Conservation (phyloP, 23 tunicate species). For the Botrylloides violaceus region DNA sequence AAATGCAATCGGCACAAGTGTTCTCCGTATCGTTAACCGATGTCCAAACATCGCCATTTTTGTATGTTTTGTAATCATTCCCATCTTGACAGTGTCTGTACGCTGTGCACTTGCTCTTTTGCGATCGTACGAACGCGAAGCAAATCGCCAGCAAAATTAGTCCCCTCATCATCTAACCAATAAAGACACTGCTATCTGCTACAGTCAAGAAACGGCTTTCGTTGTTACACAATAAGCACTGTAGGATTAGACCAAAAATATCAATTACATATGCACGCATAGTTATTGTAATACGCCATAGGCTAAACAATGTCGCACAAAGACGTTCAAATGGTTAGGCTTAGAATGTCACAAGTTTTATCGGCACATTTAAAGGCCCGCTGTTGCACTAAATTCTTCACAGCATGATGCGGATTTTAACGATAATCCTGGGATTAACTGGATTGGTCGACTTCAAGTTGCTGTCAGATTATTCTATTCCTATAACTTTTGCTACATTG, state of each 20-base stretch:
- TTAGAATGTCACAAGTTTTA: no score
- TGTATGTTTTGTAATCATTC: not conserved
- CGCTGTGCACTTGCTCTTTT: not conserved
- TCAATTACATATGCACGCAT: no score
- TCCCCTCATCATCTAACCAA: not conserved
- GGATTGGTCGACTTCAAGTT: not conserved
- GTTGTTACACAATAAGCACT: no score
- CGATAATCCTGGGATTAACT: not conserved
- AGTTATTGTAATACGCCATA: no score
- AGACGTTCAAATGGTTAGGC: no score
- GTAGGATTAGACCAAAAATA: no score
- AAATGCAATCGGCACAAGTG: conserved; percentile 16
- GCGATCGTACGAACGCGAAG: not conserved
- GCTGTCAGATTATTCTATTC: no score
- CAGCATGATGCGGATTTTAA: not conserved
- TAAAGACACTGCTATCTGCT: no score
- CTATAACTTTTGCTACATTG: no score
- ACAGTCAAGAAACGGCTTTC: no score
- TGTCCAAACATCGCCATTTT: conserved; percentile 17
- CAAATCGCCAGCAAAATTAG: not conserved
- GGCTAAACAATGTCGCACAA: no score
- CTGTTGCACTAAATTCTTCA: not conserved
- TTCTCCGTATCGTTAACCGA: not conserved
- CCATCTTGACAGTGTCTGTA: conserved; percentile 10
- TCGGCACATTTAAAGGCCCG: no score